Percentiles rank a stretch among this genome's conserved stretches.
These are phyloP conservation scores for Cydia fagiglandana DNA, from an alignment of 1,140 invertebrate genomes.

Conservation along the genomic window DNA sequence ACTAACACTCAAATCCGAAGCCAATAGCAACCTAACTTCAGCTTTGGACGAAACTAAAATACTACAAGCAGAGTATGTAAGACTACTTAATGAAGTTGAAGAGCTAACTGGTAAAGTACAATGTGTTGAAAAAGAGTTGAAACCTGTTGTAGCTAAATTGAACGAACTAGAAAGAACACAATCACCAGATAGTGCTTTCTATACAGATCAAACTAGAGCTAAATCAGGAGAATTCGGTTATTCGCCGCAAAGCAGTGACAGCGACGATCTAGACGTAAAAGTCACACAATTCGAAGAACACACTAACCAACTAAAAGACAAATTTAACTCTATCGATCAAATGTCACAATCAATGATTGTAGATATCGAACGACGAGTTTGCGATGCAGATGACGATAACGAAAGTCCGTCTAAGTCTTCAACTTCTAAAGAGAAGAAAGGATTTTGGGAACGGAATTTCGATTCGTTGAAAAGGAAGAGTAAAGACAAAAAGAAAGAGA, in stretches of 20 bases:
- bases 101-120: slow-evolving; percentile 80
- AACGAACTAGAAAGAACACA: slow-evolving; percentile 69
- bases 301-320: slow-evolving; percentile 69
- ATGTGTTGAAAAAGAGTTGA: slow-evolving; percentile 81
- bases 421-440: slow-evolving; percentile 75
- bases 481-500: slow-evolving; percentile 67
- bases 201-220: slow-evolving; percentile 68
- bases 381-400: slow-evolving; percentile 54
- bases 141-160: slow-evolving; percentile 78
- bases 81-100: slow-evolving; percentile 81
- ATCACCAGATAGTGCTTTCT: slow-evolving; percentile 71
- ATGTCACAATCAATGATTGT: slow-evolving; percentile 81
- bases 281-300: slow-evolving; percentile 68
- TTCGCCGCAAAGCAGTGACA: slow-evolving; percentile 74
- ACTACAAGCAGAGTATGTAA: slow-evolving; percentile 82
- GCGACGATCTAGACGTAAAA: slow-evolving; percentile 72
- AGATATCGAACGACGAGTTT: slow-evolving; percentile 68
- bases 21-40: slow-evolving; percentile 80
- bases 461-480: slow-evolving; percentile 76
- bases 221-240: slow-evolving; percentile 77
- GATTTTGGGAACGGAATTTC: slow-evolving; percentile 79
- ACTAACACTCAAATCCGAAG: slow-evolving; percentile 84
- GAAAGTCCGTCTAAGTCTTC: slow-evolving; percentile 71
- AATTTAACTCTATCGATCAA: slow-evolving; percentile 77
- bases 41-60: slow-evolving; percentile 83